phyloP scores from a whole-genome alignment of 1,140 invertebrate genomes.

The Listronotus oregonensis region DNA sequence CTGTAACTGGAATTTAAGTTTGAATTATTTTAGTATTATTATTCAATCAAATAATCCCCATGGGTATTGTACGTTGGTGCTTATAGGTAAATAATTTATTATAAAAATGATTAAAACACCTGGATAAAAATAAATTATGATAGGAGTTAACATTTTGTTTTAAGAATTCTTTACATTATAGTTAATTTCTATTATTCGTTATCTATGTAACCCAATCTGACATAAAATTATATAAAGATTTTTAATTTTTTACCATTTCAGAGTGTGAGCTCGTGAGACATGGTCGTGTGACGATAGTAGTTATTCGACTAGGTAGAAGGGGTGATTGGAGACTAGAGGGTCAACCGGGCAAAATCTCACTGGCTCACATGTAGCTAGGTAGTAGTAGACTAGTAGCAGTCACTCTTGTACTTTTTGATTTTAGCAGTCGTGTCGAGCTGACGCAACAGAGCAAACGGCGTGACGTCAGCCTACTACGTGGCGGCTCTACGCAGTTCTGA shows the following conservation, averaged over 20 bases:
- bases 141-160: too few species aligned
- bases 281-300: slow-evolving; percentile 49
- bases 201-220: slow-evolving; percentile 5
- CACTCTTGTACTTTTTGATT: slow-evolving; percentile 36
- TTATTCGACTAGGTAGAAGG: slow-evolving; percentile 48
- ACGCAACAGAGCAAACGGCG: slow-evolving; percentile 47
- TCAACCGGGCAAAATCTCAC: slow-evolving; percentile 48
- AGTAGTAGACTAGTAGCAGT: slow-evolving; percentile 44
- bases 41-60: too few species aligned
- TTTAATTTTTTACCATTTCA: slow-evolving; percentile 52
- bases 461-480: slow-evolving; percentile 40
- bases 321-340: slow-evolving; percentile 41
- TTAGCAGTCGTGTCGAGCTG: slow-evolving; percentile 29
- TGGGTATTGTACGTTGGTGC: too few species aligned
- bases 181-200: slow-evolving; percentile 3
- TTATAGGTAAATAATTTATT: too few species aligned
- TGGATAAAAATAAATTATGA: too few species aligned
- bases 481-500: slow-evolving; percentile 50
- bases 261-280: slow-evolving; percentile 51
- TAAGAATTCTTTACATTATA: too few species aligned
- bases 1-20: too few species aligned
- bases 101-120: too few species aligned
- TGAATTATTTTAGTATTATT: too few species aligned
- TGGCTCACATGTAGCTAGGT: slow-evolving; percentile 47
- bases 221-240: slow-evolving; percentile 27